Evolutionary conservation across 2,888 invertebrate species (phyloP).

Genomic region (Lithophane socia): DNA sequence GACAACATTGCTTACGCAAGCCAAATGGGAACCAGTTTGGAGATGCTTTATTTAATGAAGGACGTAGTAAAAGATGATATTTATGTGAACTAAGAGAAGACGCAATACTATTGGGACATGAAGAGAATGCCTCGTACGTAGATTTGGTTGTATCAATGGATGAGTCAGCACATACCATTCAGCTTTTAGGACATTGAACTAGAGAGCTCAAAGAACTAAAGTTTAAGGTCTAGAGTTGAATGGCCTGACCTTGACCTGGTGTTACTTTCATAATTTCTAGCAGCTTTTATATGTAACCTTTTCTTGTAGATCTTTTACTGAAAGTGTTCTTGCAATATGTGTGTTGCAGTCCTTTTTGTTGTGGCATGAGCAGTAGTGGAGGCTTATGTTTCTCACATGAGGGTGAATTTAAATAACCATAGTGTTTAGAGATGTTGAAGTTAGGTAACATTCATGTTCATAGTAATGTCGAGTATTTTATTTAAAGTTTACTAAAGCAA

Average conservation of each 20-base stretch:
- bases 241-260: conserved; percentile 32
- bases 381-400: not conserved
- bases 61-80: conserved; percentile 8
- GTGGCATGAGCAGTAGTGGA: not conserved
- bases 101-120: not conserved
- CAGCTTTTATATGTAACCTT: not conserved
- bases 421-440: not conserved
- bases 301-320: not conserved
- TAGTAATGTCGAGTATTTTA: not conserved
- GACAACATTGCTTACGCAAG: conserved; percentile 54
- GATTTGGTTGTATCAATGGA: conserved; percentile 11
- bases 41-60: conserved; percentile 33
- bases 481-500: conserved; percentile 7
- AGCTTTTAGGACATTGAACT: conserved; percentile 35
- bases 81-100: conserved; percentile 7
- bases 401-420: not conserved
- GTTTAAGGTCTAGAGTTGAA: conserved; percentile 39
- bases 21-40: conserved; percentile 37
- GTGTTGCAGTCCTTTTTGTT: not conserved
- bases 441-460: not conserved
- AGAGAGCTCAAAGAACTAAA: not conserved
- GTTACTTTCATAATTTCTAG: conserved; percentile 3
- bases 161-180: conserved; percentile 2
- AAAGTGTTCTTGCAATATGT: not conserved
- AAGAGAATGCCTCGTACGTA: not conserved